These are phyloP conservation scores for Pentalonia nigronervosa DNA, from an alignment of 1,140 invertebrate genomes.

Conservation along the genomic window DNA sequence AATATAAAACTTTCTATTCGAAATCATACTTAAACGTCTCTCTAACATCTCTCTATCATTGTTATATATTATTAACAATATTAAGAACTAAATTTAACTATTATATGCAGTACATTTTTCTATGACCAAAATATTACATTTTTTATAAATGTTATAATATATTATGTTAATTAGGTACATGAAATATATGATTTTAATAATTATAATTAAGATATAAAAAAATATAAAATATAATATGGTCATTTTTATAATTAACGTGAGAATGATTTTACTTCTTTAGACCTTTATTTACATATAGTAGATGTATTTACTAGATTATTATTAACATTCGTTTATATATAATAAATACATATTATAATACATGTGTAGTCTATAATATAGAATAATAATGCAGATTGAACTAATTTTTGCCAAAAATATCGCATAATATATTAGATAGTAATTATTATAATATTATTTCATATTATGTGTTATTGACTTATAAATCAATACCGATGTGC, in stretches of 20 bases:
- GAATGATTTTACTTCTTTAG: not conserved
- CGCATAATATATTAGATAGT: not conserved
- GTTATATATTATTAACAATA: not conserved
- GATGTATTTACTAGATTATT: not conserved
- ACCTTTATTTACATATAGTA: not conserved
- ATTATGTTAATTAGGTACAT: not conserved
- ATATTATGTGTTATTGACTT: not conserved
- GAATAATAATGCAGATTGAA: not conserved
- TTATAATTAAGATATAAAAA: not conserved
- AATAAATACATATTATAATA: not conserved
- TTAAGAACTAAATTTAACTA: not conserved
- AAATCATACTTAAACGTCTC: not conserved
- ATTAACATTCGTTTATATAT: not conserved
- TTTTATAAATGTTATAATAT: not conserved
- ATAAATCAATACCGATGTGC: not conserved
- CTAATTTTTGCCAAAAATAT: not conserved
- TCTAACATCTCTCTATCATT: too few relatives aligned
- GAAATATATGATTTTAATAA: not conserved
- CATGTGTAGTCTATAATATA: not conserved
- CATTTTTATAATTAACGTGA: not conserved
- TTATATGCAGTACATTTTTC: not conserved
- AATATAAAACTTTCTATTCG: not conserved
- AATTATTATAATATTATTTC: not conserved
- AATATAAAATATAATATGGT: not conserved
- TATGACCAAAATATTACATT: not conserved